A percentile compares a stretch with the other conserved stretches of the same genome.
phyloP scores from a whole-genome alignment of 2,113 vertebrate genomes.

The Spea bombifrons region DNA sequence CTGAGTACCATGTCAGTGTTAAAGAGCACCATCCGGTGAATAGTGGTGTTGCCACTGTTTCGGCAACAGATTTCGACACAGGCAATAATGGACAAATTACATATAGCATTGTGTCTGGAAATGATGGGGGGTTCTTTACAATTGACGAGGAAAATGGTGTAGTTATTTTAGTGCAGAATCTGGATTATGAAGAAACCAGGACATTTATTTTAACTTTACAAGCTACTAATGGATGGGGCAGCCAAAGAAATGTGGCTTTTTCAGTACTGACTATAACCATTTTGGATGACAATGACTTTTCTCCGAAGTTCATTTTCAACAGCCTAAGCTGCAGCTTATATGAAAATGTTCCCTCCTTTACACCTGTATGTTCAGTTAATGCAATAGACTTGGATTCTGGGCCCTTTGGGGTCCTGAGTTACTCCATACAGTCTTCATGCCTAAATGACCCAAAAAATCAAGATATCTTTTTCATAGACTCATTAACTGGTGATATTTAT shows the following conservation, averaged over 20 bases:
- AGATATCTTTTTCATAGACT: constrained; percentile 80
- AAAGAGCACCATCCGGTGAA: constrained; percentile 73
- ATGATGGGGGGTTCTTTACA: constrained; percentile 70
- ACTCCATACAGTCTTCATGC: constrained; percentile 80
- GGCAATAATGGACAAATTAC: constrained; percentile 69
- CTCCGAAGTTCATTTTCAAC: constrained; percentile 78
- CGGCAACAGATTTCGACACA: constrained; percentile 74
- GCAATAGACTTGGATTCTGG: constrained; percentile 85
- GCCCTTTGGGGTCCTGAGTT: constrained; percentile 78
- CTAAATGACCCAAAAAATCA: constrained; percentile 59
- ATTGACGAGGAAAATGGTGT: constrained; percentile 74
- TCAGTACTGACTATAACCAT: constrained; percentile 69
- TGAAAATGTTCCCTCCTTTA: constrained; percentile 81
- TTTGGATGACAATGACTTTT: constrained; percentile 86
- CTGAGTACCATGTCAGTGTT: constrained; percentile 69
- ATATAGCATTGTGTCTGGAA: constrained; percentile 80
- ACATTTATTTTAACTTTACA: constrained; percentile 76
- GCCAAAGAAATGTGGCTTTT: constrained; percentile 70
- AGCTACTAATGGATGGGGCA: constrained; percentile 71
- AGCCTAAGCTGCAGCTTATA: constrained; percentile 69
- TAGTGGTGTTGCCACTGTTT: constrained; percentile 70
- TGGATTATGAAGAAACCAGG: constrained; percentile 82
- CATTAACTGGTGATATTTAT: constrained; percentile 79
- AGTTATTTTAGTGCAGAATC: constrained; percentile 64
- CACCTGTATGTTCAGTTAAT: constrained; percentile 71